Conservation (phyloP, 2,888 invertebrate species). For the Elgonia sp. region DNA sequence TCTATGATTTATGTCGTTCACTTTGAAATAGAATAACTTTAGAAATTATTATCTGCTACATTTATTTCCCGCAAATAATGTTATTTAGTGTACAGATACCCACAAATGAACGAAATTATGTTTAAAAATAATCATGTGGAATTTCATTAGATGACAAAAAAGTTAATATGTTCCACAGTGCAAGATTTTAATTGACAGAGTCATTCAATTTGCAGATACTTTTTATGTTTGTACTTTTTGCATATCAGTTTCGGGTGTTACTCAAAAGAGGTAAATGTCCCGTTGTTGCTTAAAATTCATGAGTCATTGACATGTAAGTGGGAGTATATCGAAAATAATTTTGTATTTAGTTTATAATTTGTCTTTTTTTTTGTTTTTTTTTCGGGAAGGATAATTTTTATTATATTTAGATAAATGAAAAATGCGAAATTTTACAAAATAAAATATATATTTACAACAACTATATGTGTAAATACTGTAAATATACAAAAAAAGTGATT, state of each 20-base stretch:
- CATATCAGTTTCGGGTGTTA: not conserved
- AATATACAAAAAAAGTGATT: conserved; percentile 11
- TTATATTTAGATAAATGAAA: not conserved
- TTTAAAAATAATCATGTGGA: not conserved
- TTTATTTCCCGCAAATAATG: not conserved
- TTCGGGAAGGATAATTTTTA: not conserved
- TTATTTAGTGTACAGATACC: not conserved
- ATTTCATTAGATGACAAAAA: too few relatives aligned
- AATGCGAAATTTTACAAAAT: conserved; percentile 17
- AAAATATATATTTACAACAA: conserved; percentile 50
- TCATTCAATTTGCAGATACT: not conserved
- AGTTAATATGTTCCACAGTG: not conserved
- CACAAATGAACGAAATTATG: not conserved
- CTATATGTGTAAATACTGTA: conserved; percentile 21
- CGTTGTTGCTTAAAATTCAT: not conserved
- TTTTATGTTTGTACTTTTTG: not conserved
- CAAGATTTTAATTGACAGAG: not conserved
- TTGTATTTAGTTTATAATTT: too few relatives aligned
- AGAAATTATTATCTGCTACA: conserved; percentile 35
- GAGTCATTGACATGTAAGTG: conserved; percentile 15
- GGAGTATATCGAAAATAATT: not conserved
- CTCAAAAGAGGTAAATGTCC: conserved; percentile 11
- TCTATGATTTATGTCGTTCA: conserved; percentile 78
- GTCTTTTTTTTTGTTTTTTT: not conserved
- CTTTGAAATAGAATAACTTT: conserved; percentile 51